These are phyloP conservation scores for Phoxinus dragarum DNA, from an alignment of 2,797 vertebrate species.

Conservation along the genomic window DNA sequence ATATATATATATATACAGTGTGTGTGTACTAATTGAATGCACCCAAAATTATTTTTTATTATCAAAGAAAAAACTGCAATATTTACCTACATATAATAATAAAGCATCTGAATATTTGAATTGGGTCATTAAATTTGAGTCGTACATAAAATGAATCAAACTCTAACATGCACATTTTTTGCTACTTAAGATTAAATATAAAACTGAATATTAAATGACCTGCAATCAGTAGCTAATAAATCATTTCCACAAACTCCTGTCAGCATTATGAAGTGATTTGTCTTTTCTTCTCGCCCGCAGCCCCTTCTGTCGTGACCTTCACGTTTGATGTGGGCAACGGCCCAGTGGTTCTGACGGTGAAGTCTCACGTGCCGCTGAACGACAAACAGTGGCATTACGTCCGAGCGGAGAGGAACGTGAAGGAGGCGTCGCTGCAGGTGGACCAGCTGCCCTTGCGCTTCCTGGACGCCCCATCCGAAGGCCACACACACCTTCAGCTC, in stretches of 20 bases:
- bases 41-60: too few relatives aligned
- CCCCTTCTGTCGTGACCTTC: conserved; percentile 81
- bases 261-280: neutral
- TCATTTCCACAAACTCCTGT: neutral
- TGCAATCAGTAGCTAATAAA: neutral
- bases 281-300: conserved; percentile 62
- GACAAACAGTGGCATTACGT: conserved; percentile 88
- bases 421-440: conserved; percentile 86
- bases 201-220: neutral
- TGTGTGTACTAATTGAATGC: too few relatives aligned
- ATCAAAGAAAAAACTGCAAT: too few relatives aligned
- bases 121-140: too few relatives aligned
- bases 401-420: conserved; percentile 82
- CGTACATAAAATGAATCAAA: too few relatives aligned
- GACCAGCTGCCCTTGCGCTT: conserved; percentile 82
- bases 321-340: conserved; percentile 85
- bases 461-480: conserved; percentile 75
- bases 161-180: too few relatives aligned
- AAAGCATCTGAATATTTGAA: too few relatives aligned
- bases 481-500: conserved; percentile 82
- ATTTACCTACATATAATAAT: too few relatives aligned
- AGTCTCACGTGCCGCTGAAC: conserved; percentile 79
- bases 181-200: neutral
- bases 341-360: conserved; percentile 75
- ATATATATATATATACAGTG: too few relatives aligned